These are phyloP conservation scores for Cerceris rybyensis DNA, from an alignment of 2,888 invertebrate genomes.

Conservation along the genomic window DNA sequence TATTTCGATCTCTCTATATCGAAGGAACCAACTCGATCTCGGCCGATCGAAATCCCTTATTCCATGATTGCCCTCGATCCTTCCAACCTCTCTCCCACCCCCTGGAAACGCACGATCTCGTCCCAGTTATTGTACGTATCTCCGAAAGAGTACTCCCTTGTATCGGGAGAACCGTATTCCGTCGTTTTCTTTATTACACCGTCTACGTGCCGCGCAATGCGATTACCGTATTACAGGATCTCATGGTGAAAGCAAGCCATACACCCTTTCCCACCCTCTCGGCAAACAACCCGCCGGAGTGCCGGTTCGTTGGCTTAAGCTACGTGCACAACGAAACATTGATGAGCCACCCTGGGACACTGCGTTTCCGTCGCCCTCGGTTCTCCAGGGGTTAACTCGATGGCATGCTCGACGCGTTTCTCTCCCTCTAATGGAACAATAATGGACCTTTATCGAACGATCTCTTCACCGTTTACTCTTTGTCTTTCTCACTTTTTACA, in stretches of 20 bases:
- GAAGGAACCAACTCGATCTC: neutral
- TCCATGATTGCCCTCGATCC: constrained; percentile 6
- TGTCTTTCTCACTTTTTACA: no score
- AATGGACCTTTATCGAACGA: no score
- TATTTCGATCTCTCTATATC: neutral
- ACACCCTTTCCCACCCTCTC: constrained; percentile 5
- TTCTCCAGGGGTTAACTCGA: no score
- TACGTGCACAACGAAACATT: constrained; percentile 24
- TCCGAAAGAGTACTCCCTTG: constrained; percentile 7
- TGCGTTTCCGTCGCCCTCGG: neutral
- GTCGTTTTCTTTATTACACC: constrained; percentile 71
- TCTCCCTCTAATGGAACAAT: no score
- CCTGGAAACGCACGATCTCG: neutral
- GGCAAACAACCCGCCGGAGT: constrained; percentile 34
- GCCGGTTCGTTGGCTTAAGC: constrained; percentile 27
- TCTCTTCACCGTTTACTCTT: no score
- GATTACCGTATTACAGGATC: constrained; percentile 69
- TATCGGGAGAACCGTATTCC: constrained; percentile 12
- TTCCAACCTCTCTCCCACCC: neutral
- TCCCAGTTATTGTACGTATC: constrained; percentile 38
- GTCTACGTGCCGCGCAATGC: constrained; percentile 71
- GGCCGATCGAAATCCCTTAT: neutral
- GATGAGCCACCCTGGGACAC: constrained; percentile 20
- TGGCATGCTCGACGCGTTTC: no score
- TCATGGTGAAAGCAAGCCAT: neutral